Base-by-base conservation (phyloP, 1,140 invertebrate genomes). In the Lepidostoma basale region DNA sequence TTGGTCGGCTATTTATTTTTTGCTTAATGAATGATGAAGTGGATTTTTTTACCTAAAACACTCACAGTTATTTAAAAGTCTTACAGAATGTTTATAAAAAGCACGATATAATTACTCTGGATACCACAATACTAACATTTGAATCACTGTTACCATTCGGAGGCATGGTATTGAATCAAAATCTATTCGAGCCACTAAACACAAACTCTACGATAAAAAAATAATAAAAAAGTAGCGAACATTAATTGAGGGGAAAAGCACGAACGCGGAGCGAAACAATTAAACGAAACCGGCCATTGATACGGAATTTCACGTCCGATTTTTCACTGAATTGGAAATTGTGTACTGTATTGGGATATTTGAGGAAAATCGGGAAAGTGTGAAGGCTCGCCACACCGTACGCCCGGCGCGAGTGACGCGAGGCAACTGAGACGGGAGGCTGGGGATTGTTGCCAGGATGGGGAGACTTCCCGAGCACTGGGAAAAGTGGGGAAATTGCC, bases 401-500 rank as follows among this genome's bases (percentile, higher is more conserved):
- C 16, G 28, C 16, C 30, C 52, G 30, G 52, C 52, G 28, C 52
- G 52, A 56, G 28, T 23, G 52, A 33, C 52, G 52, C 52, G 16
- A 36, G 28, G 52, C 52, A 56, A 56, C 52, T 56, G 49, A 56
- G 16, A 28, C 28, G 10, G 25, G 22, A 28, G 47, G 47, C 23
- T 16, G 52, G 30, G 52, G n/a, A 12, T n/a, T 36, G 52, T 18
- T 33, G 52, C 16, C 16, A 16, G 14, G 20, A 10, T 10, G 52
- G 52, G 52, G 52, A 18, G 52, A 49, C 45, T 20, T 33, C 20
- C 30, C 18, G 1, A 28, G 18, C 8, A 33, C 52, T 33, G 52
- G 52, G 16, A 33, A n/a, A 56, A 56, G 52, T 12, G 52, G 52
- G 52, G 52, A 56, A 56, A 56, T 39, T 39, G 52, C 52, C 52